Conservation (phyloP, 2,113 vertebrate species). For the Cricetomys ansorgei region DNA sequence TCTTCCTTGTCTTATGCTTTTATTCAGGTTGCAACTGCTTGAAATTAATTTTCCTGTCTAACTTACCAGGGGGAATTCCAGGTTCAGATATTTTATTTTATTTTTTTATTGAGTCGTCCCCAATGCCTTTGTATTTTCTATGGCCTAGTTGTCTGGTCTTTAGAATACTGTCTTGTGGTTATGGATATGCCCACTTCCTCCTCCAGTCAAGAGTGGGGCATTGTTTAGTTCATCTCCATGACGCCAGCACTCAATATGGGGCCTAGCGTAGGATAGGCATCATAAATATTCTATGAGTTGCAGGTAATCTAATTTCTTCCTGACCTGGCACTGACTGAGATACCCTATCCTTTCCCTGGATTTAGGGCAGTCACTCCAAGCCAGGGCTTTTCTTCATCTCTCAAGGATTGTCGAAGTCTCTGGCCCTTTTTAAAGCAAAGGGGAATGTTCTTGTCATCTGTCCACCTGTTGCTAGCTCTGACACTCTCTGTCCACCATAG, state of each 20-base stretch:
- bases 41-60: not conserved
- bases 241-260: slow-evolving; percentile 5
- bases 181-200: not conserved
- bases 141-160: not conserved
- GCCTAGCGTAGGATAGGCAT: slow-evolving; percentile 8
- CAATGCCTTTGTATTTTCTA: slow-evolving; percentile 41
- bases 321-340: not conserved
- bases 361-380: slow-evolving; percentile 5
- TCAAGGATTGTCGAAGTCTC: slow-evolving; percentile 16
- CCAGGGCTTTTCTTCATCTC: not conserved
- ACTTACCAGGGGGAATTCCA: not conserved
- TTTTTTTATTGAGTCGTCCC: slow-evolving; percentile 6
- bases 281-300: slow-evolving; percentile 78
- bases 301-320: slow-evolving; percentile 72
- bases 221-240: slow-evolving; percentile 52
- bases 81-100: not conserved
- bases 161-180: slow-evolving; percentile 23
- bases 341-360: slow-evolving; percentile 31
- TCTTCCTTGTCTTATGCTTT: not conserved
- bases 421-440: slow-evolving; percentile 12
- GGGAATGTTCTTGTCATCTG: not conserved
- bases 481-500: not conserved
- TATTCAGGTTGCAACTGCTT: not conserved
- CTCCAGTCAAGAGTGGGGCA: not conserved
- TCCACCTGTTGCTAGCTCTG: slow-evolving; percentile 10